phyloP scores from a whole-genome alignment of 2,797 vertebrate species.

The Microtus obscurus region DNA sequence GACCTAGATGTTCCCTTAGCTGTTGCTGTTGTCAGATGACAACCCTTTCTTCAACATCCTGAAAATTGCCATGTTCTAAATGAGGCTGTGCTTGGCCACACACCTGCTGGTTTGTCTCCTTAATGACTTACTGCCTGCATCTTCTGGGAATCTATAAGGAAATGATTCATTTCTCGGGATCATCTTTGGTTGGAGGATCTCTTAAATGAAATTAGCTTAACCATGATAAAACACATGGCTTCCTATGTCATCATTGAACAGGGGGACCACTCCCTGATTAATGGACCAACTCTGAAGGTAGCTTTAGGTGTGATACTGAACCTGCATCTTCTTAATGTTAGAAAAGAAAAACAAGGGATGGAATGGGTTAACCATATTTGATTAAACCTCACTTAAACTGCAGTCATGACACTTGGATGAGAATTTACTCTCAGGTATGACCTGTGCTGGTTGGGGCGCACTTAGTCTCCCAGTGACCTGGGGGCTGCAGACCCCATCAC shows the following conservation, averaged over 20 bases:
- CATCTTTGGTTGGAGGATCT: constrained; percentile 18
- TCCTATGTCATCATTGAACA: neutral
- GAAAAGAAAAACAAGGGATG: neutral
- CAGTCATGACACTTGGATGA: neutral
- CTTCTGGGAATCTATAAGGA: constrained; percentile 50
- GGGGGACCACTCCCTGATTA: neutral
- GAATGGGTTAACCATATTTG: neutral
- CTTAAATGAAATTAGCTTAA: constrained; percentile 40
- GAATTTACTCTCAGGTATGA: neutral
- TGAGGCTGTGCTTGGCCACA: neutral
- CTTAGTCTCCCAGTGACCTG: rapidly evolving
- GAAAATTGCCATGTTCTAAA: neutral
- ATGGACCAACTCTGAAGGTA: neutral
- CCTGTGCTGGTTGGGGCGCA: neutral
- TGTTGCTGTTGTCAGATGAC: neutral
- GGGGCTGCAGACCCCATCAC: neutral
- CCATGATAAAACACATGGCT: neutral
- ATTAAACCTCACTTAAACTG: neutral
- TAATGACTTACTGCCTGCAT: neutral
- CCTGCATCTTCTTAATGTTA: neutral
- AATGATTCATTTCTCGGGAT: constrained; percentile 56
- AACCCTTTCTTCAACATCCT: neutral
- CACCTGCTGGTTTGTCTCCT: neutral
- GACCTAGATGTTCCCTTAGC: neutral
- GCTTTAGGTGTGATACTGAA: neutral